These are phyloP conservation scores for Cinclus cinclus DNA, from an alignment of 2,113 vertebrate species.

Conservation along the genomic window DNA sequence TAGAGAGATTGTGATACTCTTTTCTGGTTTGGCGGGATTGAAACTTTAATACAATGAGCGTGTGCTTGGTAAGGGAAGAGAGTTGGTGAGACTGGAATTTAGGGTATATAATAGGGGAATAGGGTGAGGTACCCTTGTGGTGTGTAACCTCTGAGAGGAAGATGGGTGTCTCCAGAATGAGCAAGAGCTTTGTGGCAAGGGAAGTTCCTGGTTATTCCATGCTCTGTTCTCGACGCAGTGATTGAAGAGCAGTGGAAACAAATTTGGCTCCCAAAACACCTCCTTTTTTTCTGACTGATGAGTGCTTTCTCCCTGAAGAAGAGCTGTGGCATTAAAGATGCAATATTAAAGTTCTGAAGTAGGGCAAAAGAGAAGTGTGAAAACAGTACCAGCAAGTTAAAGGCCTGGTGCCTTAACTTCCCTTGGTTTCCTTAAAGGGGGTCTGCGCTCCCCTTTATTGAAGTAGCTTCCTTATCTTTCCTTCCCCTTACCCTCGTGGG, in stretches of 20 bases:
- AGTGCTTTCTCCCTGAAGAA: neutral
- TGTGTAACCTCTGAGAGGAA: neutral
- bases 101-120: rapidly evolving
- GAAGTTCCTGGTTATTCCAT: neutral
- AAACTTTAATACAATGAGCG: rapidly evolving
- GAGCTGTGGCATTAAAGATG: neutral
- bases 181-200: neutral
- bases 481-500: neutral
- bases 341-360: neutral
- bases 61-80: too few relatives aligned
- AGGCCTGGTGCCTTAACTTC: neutral
- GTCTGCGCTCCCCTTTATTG: neutral
- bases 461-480: neutral
- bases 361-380: neutral
- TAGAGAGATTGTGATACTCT: rapidly evolving
- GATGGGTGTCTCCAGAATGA: neutral
- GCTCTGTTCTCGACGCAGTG: rapidly evolving
- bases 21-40: rapidly evolving
- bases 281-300: neutral
- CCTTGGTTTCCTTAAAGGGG: neutral
- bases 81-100: neutral
- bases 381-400: neutral
- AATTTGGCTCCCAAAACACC: neutral
- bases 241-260: neutral
- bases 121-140: neutral